Conservation (phyloP, 2,113 vertebrate species). For the Crotalus tigris region DNA sequence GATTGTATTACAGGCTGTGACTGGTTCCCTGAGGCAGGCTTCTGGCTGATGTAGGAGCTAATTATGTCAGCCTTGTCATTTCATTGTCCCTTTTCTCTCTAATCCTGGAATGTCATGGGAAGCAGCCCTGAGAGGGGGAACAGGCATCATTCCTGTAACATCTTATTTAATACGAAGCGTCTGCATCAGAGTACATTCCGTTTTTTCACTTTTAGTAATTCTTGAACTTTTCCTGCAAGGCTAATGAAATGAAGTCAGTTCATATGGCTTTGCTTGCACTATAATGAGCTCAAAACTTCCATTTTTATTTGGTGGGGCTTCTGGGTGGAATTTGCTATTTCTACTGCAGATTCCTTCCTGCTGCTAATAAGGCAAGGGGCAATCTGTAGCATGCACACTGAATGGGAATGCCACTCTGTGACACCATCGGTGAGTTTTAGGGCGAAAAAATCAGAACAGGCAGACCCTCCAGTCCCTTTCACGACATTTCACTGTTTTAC, state of each 20-base stretch:
- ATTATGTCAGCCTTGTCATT: neutral
- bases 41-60: neutral
- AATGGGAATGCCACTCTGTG: neutral
- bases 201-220: neutral
- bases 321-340: neutral
- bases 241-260: neutral
- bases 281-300: neutral
- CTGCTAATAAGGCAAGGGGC: neutral
- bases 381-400: neutral
- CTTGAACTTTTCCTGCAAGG: neutral
- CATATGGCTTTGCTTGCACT: neutral
- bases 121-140: neutral
- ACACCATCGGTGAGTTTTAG: neutral
- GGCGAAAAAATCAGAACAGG: neutral
- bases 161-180: neutral
- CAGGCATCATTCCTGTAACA: neutral
- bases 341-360: neutral
- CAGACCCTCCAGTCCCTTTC: neutral
- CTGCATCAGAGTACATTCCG: neutral
- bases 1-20: neutral
- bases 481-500: neutral
- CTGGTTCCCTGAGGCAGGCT: neutral
- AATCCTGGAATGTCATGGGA: neutral
- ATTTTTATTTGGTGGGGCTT: neutral
- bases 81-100: neutral